Evolutionary conservation across 2,113 vertebrate species (phyloP), one percentile per base, ranked within the genome.

Genomic region (Oncorhynchus nerka): DNA sequence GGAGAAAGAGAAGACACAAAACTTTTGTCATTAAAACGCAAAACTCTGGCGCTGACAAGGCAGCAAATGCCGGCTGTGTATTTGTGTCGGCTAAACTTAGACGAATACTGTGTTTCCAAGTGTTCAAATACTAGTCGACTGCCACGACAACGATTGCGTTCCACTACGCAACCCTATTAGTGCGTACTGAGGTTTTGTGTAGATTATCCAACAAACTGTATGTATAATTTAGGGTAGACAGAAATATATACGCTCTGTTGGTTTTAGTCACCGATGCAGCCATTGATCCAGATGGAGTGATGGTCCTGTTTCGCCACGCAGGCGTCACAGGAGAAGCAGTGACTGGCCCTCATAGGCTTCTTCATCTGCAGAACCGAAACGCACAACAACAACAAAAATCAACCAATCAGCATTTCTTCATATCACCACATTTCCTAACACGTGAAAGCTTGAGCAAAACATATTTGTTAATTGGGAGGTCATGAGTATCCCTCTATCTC

Each of bases 271-370:
- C 97, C 97, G 86, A 98, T 84, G 85, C 98, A 98, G 76, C 82
- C 85, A 79, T 96, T 97, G 81, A 91, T 96, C 96, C 97, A 99
- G 39, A 95, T 11, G 2, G 96, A 98, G 89, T 99, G 97, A 34
- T 99, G 97, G 81, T 98, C 97, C 1, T 94, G 97, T 70, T 94
- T 97, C 5, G 96, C 96, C 30, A 98, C 94, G 71, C 98, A 99
- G 7, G 92, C 89, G 19, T 95, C 93, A 75, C 97, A 98, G 49
- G 77, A 55, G 20, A 92, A 91, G 90, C 98, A 99, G 81, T 99
- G 97, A 76, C 92, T 82, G 2, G 96, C 94, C 79, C 97, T 90
- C 86, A 97, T 76, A 0, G 97, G 96, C 83, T 97, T 99, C 88
- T 95, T 95, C 70, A 95, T 92, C 97, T 99, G 89, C 45, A 66